Evolutionary conservation across 2,113 vertebrate genomes (phyloP), one percentile per base, ranked within the genome.

Genomic region (Lamprotornis superbus): DNA sequence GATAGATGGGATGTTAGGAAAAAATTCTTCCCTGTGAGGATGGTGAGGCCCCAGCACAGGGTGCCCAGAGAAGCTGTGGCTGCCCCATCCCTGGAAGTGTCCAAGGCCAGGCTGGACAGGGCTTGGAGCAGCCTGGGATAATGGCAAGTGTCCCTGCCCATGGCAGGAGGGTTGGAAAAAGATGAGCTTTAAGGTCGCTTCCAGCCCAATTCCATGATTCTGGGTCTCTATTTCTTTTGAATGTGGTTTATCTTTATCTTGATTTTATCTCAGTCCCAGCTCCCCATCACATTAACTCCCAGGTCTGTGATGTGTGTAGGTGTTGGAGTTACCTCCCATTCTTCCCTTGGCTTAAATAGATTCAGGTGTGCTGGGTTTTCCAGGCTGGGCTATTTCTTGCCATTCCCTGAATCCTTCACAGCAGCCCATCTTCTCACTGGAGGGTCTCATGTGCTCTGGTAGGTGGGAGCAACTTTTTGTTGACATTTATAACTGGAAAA

Each of bases 361-460:
- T 70, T 63, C 28, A n/a, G 30, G 24, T 35, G 11, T 7, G 2
- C 37, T 0, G 2, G 10, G 5, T 71, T 88, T 88, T 67, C 75
- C 75, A 63, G 39, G 42, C 50, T 85, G 60, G 55, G 30, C 82
- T 13, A 0, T 42, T 69, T 30, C 33, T 53, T 74, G 46, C 23
- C 11, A 0, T 35, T 55, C 47, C 31, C 70, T 56, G n/a, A 64
- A 18, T 39, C 53, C 42, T 56, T 73, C 69, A 55, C 59, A 49
- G 18, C 39, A 67, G 33, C 24, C 25, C 47, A 71, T 1, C 55
- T 39, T 31, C 68, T 73, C 3, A 3, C 57, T 44, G 46, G 40
- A 47, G 40, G 40, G 65, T 59, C 64, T 81, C 40, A 4, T 2
- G 1, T 24, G 23, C 31, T 50, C 56, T 0, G 0, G 12, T 22